A percentile compares a stretch with the other conserved stretches of the same genome.
phyloP scores from a whole-genome alignment of 2,113 vertebrate species.

The Piaya cayana region DNA sequence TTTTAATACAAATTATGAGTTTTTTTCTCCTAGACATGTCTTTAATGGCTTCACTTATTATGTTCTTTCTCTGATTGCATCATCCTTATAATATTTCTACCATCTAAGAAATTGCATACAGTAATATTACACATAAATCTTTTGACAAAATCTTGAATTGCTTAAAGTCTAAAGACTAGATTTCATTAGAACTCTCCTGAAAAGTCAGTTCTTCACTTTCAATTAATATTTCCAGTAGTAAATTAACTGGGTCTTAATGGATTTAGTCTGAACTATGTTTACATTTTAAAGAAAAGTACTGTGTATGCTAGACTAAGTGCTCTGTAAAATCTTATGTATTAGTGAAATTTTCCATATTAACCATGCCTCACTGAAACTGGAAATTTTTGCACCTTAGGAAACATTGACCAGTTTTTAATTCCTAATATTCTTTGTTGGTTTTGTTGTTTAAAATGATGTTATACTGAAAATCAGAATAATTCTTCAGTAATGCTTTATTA shows the following conservation, averaged over 20 bases:
- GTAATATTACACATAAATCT: background rate
- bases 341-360: background rate
- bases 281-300: background rate
- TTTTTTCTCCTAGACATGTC: background rate
- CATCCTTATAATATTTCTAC: background rate
- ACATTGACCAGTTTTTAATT: background rate
- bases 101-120: background rate
- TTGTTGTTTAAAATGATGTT: background rate
- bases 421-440: background rate
- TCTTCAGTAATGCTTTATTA: background rate
- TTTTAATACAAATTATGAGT: background rate
- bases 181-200: background rate
- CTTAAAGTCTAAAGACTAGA: background rate
- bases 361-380: background rate
- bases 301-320: background rate
- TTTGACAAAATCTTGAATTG: background rate
- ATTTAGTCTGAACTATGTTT: background rate
- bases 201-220: background rate
- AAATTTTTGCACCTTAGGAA: background rate
- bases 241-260: background rate
- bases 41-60: background rate
- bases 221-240: background rate
- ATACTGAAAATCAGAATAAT: background rate
- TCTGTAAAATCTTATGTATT: background rate
- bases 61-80: background rate